phyloP scores from a whole-genome alignment of 2,113 vertebrate genomes.

The Zapus hudsonius region DNA sequence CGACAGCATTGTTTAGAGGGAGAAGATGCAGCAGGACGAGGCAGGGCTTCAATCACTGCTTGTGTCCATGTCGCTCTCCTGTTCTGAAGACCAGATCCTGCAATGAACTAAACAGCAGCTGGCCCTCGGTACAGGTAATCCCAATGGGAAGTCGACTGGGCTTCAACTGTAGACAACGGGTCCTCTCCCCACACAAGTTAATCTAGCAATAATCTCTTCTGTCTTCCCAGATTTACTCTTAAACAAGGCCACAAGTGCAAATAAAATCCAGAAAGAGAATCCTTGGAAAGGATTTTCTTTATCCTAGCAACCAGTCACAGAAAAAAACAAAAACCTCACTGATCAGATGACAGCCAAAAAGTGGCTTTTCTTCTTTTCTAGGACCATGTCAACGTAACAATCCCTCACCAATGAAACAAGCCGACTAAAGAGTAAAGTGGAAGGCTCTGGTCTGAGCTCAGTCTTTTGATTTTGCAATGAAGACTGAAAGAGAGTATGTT shows the following conservation, averaged over 20 bases:
- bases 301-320: background rate
- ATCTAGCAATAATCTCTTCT: slow-evolving; percentile 23
- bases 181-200: background rate
- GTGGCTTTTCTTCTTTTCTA: slow-evolving; percentile 14
- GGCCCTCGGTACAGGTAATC: background rate
- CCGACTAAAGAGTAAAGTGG: background rate
- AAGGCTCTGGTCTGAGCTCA: background rate
- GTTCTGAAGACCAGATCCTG: background rate
- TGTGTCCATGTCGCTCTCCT: background rate
- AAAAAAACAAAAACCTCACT: slow-evolving; percentile 23
- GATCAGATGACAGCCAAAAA: slow-evolving; percentile 43
- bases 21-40: too few relatives aligned
- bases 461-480: background rate
- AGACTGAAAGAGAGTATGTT: background rate
- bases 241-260: background rate
- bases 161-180: background rate
- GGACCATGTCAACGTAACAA: slow-evolving; percentile 11
- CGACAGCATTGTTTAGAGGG: background rate
- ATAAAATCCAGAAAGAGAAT: slow-evolving; percentile 11
- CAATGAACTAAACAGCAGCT: background rate
- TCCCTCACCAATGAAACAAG: slow-evolving; percentile 16
- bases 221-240: slow-evolving; percentile 20
- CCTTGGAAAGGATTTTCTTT: slow-evolving; percentile 48
- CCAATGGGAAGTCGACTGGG: background rate
- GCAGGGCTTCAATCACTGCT: background rate